These are phyloP conservation scores for Pomacea canaliculata DNA, from an alignment of 2,888 invertebrate genomes.

Conservation along the genomic window DNA sequence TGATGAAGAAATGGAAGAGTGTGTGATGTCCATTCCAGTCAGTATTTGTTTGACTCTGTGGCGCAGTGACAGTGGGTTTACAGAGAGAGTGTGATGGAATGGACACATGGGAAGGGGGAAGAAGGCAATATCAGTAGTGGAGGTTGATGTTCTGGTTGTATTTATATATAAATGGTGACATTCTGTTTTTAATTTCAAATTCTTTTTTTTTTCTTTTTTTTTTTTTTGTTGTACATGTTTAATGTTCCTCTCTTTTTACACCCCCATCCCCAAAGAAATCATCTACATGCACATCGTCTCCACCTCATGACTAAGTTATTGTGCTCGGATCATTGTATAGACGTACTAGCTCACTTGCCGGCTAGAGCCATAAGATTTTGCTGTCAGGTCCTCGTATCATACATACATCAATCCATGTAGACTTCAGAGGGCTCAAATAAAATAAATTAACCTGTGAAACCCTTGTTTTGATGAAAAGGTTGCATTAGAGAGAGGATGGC, in stretches of 20 bases:
- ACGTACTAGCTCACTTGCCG: neutral
- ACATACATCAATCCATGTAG: constrained; percentile 15
- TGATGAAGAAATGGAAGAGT: too few relatives aligned
- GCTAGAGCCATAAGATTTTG: neutral
- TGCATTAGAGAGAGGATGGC: too few relatives aligned
- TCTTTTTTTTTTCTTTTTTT: neutral
- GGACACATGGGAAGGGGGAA: too few relatives aligned
- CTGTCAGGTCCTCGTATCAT: neutral
- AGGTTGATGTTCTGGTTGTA: too few relatives aligned
- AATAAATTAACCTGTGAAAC: neutral
- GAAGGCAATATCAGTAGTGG: too few relatives aligned
- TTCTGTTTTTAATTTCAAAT: neutral
- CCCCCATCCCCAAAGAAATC: too few relatives aligned
- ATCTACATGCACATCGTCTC: constrained; percentile 10
- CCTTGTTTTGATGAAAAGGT: neutral
- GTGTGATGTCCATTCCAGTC: too few relatives aligned
- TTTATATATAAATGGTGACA: too few relatives aligned
- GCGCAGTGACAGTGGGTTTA: too few relatives aligned
- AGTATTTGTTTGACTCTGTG: too few relatives aligned
- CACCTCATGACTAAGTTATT: constrained; percentile 22
- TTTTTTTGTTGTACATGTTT: neutral
- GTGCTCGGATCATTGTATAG: constrained; percentile 22
- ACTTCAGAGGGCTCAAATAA: constrained; percentile 27
- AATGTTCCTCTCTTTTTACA: too few relatives aligned
- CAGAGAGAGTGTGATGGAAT: too few relatives aligned